A percentile compares a stretch with the other conserved stretches of the same genome.
phyloP scores from a whole-genome alignment of 2,888 invertebrate species.

The Amiota minor region DNA sequence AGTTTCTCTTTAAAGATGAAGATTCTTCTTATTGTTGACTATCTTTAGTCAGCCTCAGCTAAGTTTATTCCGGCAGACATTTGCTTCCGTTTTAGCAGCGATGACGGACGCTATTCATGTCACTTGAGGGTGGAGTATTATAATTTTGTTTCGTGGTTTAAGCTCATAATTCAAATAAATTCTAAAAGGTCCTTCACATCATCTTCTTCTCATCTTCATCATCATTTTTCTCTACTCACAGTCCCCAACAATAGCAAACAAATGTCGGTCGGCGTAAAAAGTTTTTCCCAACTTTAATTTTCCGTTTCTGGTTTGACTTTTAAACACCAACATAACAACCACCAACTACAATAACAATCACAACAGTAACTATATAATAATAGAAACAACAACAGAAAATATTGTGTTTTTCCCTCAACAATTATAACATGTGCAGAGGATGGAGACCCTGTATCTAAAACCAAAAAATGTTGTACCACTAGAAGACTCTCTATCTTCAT shows the following conservation, averaged over 20 bases:
- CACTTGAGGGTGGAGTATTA: slow-evolving; percentile 31
- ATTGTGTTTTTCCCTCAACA: slow-evolving; percentile 44
- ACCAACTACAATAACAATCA: neutral
- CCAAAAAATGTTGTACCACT: slow-evolving; percentile 41
- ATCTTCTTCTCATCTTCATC: too few species aligned
- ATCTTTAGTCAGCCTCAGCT: neutral
- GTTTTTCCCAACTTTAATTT: slow-evolving; percentile 26
- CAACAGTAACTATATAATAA: slow-evolving; percentile 4
- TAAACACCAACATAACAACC: neutral
- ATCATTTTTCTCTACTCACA: too few species aligned
- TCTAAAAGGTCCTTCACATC: too few species aligned
- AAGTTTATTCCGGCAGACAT: neutral
- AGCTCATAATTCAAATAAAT: neutral
- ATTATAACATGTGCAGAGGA: slow-evolving; percentile 46
- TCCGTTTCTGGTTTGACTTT: slow-evolving; percentile 18
- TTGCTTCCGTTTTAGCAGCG: neutral
- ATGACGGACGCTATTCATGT: neutral
- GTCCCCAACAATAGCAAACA: too few species aligned
- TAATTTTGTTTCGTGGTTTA: slow-evolving; percentile 48
- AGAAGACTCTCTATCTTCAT: neutral
- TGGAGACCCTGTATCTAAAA: slow-evolving; percentile 48
- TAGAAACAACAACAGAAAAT: slow-evolving; percentile 1
- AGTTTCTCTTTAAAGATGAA: too few species aligned
- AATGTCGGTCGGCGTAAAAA: neutral
- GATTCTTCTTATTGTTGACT: neutral